Base-by-base conservation (phyloP, 92 coral and sea anemone species). In the Heliopora coerulea region DNA sequence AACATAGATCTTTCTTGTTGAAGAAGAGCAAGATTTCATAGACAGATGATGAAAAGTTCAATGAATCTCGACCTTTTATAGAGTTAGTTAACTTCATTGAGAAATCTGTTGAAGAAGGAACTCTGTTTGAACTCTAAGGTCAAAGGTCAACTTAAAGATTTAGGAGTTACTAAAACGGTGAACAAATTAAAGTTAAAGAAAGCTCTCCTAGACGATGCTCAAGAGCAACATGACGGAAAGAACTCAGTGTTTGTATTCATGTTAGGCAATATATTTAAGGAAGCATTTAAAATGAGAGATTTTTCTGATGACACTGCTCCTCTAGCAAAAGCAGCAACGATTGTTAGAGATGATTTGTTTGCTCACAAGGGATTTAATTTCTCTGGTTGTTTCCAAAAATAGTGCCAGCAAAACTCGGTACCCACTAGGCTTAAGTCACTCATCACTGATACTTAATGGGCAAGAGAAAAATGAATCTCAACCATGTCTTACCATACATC, bases 371-470 rank as follows among this genome's bases (percentile, higher is more conserved):
- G 80, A 15, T 83, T 83, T 37, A 37, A 37, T 37, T 76, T 84
- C 52, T 60, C 75, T 30, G 88, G 88, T n/a, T 28, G 35, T 62
- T 63, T 79, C 44, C 63, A 83, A 37, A 37, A 5, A 12, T 5
- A 37, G 42, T 37, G 12, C 86, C 86, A 86, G 48, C 52, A 31
- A 25, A 79, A 26, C 2, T 83, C 73, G 52, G 49, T 74, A 29
- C 87, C 90, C 44, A 26, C 84, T 33, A 73, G 90, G 54, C 30
- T 79, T 8, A 83, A 62, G 75, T 73, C 82, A 25, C 75, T 83
- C 26, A 34, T 82, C 28, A 57, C 85, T 14, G 79, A 66, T 86
- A 52, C 75, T n/a, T 86, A 57, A 73, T 61, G 42, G 12, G 12
- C 42, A 37, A 37, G 80, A 61, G 40, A 30, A 62, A 9, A 15